These are phyloP conservation scores for Campylorhamphus procurvoides DNA, from an alignment of 2,113 vertebrate species.

Conservation along the genomic window DNA sequence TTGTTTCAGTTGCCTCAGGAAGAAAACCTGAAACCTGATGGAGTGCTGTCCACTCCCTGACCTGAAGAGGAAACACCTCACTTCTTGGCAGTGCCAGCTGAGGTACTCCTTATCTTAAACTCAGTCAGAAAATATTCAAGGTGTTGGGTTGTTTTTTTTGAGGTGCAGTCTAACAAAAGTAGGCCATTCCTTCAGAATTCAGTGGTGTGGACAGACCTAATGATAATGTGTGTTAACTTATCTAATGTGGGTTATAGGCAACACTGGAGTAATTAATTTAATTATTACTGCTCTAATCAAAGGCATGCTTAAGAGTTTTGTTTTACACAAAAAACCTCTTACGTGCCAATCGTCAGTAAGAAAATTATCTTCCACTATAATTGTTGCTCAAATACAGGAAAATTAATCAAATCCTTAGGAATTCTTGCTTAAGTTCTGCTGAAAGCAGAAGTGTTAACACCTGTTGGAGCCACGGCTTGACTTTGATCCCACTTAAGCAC, in stretches of 20 bases:
- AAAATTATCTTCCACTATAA: neutral
- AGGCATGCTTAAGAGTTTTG: neutral
- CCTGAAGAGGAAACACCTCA: neutral
- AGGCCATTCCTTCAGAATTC: neutral
- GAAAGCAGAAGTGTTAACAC: neutral
- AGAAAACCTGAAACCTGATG: neutral
- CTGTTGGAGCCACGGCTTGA: neutral
- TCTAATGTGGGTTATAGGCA: neutral
- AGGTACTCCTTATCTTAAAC: neutral
- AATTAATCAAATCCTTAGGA: neutral
- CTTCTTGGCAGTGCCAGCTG: neutral
- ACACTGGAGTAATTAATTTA: neutral
- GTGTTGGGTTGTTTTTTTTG: neutral
- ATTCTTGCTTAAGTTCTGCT: neutral
- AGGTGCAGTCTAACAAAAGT: neutral
- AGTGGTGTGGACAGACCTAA: neutral
- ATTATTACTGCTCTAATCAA: neutral
- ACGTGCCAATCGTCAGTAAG: neutral
- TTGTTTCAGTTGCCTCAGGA: rapidly evolving
- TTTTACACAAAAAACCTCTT: neutral
- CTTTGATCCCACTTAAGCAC: neutral
- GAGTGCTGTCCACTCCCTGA: neutral
- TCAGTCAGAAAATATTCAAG: neutral
- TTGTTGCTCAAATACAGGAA: neutral
- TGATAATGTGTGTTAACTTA: neutral